phyloP scores from a whole-genome alignment of 2,113 vertebrate species.

The Zosterops japonicus region DNA sequence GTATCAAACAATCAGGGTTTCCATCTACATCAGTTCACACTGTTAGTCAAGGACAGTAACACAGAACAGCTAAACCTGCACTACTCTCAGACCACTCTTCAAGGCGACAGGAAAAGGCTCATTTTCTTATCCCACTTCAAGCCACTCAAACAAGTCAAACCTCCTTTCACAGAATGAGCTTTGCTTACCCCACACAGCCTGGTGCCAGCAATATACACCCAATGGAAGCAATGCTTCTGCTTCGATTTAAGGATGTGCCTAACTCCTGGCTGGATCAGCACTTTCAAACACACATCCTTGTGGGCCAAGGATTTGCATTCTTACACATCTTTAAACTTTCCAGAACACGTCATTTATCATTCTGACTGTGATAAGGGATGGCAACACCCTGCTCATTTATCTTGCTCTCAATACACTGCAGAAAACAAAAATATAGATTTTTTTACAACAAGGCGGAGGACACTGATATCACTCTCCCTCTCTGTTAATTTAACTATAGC shows the following conservation, averaged over 20 bases:
- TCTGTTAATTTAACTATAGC: not conserved
- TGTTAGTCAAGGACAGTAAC: not conserved
- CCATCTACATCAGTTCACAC: not conserved
- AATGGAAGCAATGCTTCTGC: not conserved
- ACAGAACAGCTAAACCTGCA: not conserved
- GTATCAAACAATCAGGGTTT: not conserved
- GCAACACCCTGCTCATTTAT: not conserved
- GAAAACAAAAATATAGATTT: conserved; percentile 1
- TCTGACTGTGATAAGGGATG: not conserved
- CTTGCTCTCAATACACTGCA: not conserved
- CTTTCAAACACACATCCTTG: not conserved
- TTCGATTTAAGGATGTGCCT: not conserved
- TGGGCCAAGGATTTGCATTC: not conserved
- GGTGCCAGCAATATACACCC: not conserved
- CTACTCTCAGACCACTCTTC: not conserved
- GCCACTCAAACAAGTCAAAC: not conserved
- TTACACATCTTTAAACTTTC: not conserved
- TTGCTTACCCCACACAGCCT: not conserved
- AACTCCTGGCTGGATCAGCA: not conserved
- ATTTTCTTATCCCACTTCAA: not conserved
- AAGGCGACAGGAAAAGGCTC: not conserved
- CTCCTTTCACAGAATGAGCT: not conserved
- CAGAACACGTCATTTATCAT: not conserved
- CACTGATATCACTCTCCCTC: not conserved
- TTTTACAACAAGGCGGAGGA: not conserved